phyloP scores from a whole-genome alignment of 1,140 invertebrate species.

The Gryllus bimaculatus region DNA sequence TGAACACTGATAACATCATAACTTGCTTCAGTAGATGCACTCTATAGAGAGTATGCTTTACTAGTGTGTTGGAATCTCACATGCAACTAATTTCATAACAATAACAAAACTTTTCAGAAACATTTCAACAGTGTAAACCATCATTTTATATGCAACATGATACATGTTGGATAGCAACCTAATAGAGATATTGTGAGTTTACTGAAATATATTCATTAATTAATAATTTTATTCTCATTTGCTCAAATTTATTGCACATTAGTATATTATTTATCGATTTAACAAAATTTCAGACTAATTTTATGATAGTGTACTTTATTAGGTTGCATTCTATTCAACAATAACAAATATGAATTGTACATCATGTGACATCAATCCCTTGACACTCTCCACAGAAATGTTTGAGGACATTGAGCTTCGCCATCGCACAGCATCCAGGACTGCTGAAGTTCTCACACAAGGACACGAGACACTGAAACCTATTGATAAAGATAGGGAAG shows the following conservation, averaged over 20 bases:
- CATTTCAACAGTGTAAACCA: slow-evolving; percentile 6
- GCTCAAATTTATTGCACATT: too few relatives aligned
- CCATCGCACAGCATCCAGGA: slow-evolving; percentile 27
- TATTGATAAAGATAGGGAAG: slow-evolving; percentile 21
- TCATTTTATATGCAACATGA: background rate
- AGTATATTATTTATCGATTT: background rate
- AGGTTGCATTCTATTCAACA: background rate
- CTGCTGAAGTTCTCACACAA: slow-evolving; percentile 27
- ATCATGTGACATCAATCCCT: slow-evolving; percentile 22
- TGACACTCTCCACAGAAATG: slow-evolving; percentile 40
- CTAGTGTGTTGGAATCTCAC: background rate
- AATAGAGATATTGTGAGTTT: background rate
- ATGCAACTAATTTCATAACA: background rate
- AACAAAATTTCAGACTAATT: background rate
- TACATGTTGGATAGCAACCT: background rate
- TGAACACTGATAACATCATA: background rate
- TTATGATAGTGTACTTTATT: background rate
- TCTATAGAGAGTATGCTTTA: background rate
- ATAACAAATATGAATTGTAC: background rate
- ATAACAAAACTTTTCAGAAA: slow-evolving; percentile 3
- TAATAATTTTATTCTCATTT: too few relatives aligned
- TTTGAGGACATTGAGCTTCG: slow-evolving; percentile 30
- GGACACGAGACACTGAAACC: slow-evolving; percentile 20
- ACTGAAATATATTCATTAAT: too few relatives aligned
- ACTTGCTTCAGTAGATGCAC: background rate